Evolutionary conservation across 1,140 invertebrate genomes (phyloP).

Genomic region (Theocolax elegans): DNA sequence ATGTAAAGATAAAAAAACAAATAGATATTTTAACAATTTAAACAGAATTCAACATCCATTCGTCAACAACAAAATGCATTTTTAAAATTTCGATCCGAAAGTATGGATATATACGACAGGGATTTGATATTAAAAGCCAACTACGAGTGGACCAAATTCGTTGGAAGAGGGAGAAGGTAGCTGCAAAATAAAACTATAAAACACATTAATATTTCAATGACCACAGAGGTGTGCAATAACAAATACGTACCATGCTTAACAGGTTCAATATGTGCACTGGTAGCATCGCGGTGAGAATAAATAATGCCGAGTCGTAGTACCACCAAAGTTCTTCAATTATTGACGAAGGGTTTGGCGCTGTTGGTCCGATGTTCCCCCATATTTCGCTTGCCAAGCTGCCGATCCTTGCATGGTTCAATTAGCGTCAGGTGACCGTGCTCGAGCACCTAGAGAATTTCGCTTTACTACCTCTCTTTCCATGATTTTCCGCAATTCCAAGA

Average conservation of each 20-base stretch:
- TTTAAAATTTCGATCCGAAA: no score
- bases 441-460: not conserved
- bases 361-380: no score
- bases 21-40: no score
- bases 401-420: not conserved
- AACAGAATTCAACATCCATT: no score
- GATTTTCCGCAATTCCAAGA: not conserved
- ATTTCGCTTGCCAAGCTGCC: not conserved
- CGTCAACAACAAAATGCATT: no score
- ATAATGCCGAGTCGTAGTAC: constrained; percentile 26
- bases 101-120: no score
- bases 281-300: constrained; percentile 32
- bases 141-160: no score
- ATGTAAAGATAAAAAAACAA: no score
- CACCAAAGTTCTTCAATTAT: constrained; percentile 13
- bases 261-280: not conserved
- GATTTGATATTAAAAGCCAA: no score
- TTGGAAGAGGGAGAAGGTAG: not conserved
- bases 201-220: not conserved
- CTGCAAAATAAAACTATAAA: not conserved
- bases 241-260: not conserved
- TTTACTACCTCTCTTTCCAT: not conserved
- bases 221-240: not conserved
- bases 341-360: not conserved
- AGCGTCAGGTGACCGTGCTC: not conserved